A percentile compares a stretch with the other conserved stretches of the same genome.
Evolutionary conservation across 1,140 invertebrate genomes (phyloP).

Genomic region (Drosophila jambulina): DNA sequence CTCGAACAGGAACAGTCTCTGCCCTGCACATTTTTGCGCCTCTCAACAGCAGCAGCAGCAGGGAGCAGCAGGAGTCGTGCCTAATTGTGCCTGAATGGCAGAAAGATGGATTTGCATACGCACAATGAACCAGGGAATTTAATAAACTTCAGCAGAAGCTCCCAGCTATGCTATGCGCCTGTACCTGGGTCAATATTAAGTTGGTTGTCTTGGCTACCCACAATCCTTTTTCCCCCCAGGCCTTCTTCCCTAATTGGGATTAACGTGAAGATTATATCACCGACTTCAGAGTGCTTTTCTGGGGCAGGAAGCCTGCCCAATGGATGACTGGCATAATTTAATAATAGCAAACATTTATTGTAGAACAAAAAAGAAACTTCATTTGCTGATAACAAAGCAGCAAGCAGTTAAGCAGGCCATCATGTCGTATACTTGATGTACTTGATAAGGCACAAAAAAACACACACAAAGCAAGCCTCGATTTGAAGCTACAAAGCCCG

Average conservation of each 20-base stretch:
- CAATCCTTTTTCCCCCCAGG: neutral
- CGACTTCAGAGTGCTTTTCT: neutral
- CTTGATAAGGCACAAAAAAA: conserved; percentile 15
- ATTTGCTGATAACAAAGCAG: conserved; percentile 25
- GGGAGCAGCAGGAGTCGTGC: conserved; percentile 4
- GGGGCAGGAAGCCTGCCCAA: neutral
- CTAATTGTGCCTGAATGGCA: conserved; percentile 18
- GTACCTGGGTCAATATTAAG: conserved; percentile 3
- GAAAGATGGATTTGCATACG: conserved; percentile 11
- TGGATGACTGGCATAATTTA: neutral
- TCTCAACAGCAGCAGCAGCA: neutral
- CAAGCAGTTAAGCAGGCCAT: neutral
- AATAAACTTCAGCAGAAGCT: conserved; percentile 21
- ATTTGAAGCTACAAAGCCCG: neutral
- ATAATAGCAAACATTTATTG: conserved; percentile 16
- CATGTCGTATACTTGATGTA: conserved; percentile 35
- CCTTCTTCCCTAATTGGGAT: conserved; percentile 4
- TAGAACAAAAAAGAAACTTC: neutral
- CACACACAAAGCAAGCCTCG: neutral
- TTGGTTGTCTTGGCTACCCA: neutral
- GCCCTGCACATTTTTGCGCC: conserved; percentile 4
- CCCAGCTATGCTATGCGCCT: neutral
- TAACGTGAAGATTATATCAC: neutral
- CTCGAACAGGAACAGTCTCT: no score
- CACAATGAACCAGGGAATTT: conserved; percentile 28